Evolutionary conservation across 2,797 vertebrate species (phyloP).

Genomic region (Darevskia mixta): DNA sequence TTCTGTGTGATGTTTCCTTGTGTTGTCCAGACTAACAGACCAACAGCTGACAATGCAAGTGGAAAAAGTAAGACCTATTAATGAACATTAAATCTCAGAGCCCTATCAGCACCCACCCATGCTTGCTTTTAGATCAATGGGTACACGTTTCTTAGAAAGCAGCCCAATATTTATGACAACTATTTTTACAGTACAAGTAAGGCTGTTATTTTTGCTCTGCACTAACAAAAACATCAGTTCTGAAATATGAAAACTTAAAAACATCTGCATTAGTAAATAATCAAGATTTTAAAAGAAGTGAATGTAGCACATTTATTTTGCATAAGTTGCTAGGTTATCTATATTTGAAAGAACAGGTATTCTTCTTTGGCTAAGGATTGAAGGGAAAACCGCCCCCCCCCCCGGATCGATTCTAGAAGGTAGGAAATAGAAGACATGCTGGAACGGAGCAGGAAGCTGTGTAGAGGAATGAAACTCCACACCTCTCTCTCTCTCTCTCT

Average conservation of each 20-base stretch:
- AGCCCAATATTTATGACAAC: not conserved
- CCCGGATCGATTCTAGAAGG: not conserved
- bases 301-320: not conserved
- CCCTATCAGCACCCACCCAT: not conserved
- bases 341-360: not conserved
- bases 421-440: not conserved
- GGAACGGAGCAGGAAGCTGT: not conserved
- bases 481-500: not conserved
- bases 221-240: not conserved
- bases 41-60: constrained; percentile 87
- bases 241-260: not conserved
- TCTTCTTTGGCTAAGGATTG: not conserved
- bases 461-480: not conserved
- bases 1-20: constrained; percentile 86
- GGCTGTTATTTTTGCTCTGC: not conserved
- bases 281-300: not conserved
- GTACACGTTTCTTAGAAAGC: not conserved
- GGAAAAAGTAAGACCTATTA: not conserved
- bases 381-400: no score
- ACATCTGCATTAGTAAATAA: not conserved
- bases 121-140: not conserved
- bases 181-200: not conserved
- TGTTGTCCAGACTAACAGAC: constrained; percentile 94
- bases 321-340: not conserved
- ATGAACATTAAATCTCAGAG: not conserved